phyloP scores from a whole-genome alignment of 2,888 invertebrate genomes.

The Drosophila cyrtoloma region DNA sequence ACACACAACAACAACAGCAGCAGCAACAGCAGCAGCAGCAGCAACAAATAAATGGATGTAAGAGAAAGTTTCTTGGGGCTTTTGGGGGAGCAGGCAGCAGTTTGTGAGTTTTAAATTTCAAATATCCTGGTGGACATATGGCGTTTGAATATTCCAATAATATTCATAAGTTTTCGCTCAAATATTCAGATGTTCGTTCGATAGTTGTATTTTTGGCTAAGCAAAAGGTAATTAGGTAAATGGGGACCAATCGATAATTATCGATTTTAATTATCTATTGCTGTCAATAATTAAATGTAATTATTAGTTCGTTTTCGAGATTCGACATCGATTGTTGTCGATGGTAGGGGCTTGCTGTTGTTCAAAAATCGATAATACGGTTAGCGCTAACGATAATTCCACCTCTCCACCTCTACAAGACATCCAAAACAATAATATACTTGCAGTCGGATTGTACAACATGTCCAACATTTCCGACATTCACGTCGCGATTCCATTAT shows the following conservation, averaged over 20 bases:
- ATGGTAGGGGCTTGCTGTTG: no score
- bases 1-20: constrained; percentile 13
- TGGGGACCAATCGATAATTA: background rate
- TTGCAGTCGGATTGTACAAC: no score
- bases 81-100: background rate
- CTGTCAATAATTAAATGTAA: background rate
- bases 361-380: no score
- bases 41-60: constrained; percentile 10
- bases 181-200: background rate
- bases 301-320: no score
- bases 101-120: background rate
- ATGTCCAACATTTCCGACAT: no score
- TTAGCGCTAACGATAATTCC: no score
- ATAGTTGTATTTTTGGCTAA: background rate
- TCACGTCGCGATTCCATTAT: no score
- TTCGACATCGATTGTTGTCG: no score
- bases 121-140: background rate
- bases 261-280: background rate
- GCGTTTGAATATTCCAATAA: background rate
- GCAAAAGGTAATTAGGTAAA: background rate
- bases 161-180: background rate
- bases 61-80: background rate
- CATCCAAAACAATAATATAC: no score
- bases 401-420: no score
- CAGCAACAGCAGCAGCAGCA: background rate